A percentile compares a stretch with the other conserved stretches of the same genome.
These are phyloP conservation scores for Propsilocerus akamusi DNA, from an alignment of 1,140 invertebrate genomes.

Conservation along the genomic window DNA sequence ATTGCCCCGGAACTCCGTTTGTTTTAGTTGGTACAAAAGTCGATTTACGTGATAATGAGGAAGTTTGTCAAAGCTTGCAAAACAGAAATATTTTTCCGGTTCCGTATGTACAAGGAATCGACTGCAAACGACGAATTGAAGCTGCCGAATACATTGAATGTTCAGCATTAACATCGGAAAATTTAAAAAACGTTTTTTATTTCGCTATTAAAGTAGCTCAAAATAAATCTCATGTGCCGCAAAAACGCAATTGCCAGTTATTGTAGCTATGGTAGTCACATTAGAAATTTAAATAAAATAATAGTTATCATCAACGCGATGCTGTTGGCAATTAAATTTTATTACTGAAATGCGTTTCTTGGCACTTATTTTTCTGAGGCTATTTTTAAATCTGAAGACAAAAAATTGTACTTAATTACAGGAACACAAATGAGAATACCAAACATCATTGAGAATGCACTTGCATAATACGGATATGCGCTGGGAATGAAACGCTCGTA, in stretches of 20 bases:
- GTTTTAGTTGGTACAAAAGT: slow-evolving; percentile 77
- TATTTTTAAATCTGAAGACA: no score
- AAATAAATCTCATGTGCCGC: no score
- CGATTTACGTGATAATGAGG: slow-evolving; percentile 94
- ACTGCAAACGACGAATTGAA: slow-evolving; percentile 98
- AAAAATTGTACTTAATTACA: no score
- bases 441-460: slow-evolving; percentile 99
- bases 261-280: no score
- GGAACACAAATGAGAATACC: slow-evolving; percentile 89
- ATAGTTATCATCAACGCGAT: no score
- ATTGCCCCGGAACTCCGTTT: slow-evolving; percentile 76
- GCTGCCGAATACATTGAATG: slow-evolving; percentile 95
- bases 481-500: slow-evolving; percentile 97
- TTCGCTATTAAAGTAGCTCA: no score
- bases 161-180: slow-evolving; percentile 95
- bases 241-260: no score
- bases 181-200: slow-evolving; percentile 98
- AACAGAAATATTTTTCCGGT: slow-evolving; percentile 94
- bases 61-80: slow-evolving; percentile 92
- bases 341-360: no score
- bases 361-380: no score
- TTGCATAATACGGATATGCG: slow-evolving; percentile 96
- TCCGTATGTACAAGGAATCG: slow-evolving; percentile 91
- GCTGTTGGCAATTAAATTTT: no score
- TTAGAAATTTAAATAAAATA: no score